Conservation (phyloP, 2,888 invertebrate species). For the Apeira syringaria region DNA sequence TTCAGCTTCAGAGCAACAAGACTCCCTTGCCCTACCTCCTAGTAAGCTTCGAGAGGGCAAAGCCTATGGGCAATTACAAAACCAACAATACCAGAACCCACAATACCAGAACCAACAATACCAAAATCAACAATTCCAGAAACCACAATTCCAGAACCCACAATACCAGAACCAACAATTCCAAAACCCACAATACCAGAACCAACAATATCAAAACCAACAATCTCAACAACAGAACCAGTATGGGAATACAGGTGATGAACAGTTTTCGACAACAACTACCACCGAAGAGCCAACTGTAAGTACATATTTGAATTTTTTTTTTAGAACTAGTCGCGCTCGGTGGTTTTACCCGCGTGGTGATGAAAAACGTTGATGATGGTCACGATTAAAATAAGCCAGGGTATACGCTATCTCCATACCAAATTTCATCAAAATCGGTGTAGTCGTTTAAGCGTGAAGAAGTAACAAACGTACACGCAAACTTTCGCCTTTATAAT, state of each 20-base stretch:
- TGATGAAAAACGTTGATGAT: too few relatives aligned
- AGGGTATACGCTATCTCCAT: too few relatives aligned
- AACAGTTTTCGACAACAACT: constrained; percentile 25
- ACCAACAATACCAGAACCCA: constrained; percentile 29
- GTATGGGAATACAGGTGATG: not conserved
- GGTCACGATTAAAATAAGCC: too few relatives aligned
- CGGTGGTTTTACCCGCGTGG: too few relatives aligned
- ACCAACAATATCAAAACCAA: not conserved
- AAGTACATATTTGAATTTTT: too few relatives aligned
- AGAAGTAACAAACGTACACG: too few relatives aligned
- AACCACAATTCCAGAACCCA: not conserved
- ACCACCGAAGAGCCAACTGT: constrained; percentile 62
- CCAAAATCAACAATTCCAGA: constrained; percentile 2
- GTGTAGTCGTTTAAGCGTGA: too few relatives aligned
- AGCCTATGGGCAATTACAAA: constrained; percentile 30
- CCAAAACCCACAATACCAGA: constrained; percentile 13
- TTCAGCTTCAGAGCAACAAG: constrained; percentile 32
- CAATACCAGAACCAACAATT: constrained; percentile 1
- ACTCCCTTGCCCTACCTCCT: constrained; percentile 21
- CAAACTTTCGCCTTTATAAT: too few relatives aligned
- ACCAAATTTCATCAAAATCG: too few relatives aligned
- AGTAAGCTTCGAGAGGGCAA: constrained; percentile 27
- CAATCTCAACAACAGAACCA: not conserved
- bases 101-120: constrained; percentile 16
- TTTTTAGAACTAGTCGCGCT: too few relatives aligned